Conservation (phyloP, 2,797 vertebrate genomes). For the Halcyon smyrnensis region DNA sequence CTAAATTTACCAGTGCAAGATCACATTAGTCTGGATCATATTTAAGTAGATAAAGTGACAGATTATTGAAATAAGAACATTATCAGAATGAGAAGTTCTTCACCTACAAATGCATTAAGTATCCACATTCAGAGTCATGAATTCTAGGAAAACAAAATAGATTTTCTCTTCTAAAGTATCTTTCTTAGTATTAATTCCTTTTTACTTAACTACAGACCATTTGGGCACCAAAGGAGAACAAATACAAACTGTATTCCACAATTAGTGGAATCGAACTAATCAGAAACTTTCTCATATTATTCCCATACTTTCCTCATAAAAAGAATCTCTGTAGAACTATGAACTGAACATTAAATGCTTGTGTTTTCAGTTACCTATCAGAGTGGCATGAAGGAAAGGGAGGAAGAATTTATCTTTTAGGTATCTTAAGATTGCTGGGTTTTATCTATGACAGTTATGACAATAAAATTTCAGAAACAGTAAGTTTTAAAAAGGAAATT, state of each 20-base stretch:
- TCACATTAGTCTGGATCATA: neutral
- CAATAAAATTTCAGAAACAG: slow-evolving; percentile 4
- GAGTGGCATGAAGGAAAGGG: neutral
- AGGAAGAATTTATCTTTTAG: neutral
- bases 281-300: neutral
- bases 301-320: neutral
- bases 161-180: neutral
- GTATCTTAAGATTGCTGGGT: neutral
- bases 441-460: neutral
- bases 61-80: neutral
- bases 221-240: neutral
- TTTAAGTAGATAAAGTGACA: neutral
- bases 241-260: neutral
- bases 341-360: neutral
- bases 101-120: neutral
- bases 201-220: neutral
- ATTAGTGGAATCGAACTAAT: neutral
- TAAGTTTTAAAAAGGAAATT: neutral
- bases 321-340: neutral
- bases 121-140: neutral
- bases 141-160: slow-evolving; percentile 24
- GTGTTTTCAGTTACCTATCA: neutral
- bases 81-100: neutral
- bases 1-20: neutral
- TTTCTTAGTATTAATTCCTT: neutral